Conservation (phyloP, 1,140 invertebrate genomes). For the Hycleus phaleratus region DNA sequence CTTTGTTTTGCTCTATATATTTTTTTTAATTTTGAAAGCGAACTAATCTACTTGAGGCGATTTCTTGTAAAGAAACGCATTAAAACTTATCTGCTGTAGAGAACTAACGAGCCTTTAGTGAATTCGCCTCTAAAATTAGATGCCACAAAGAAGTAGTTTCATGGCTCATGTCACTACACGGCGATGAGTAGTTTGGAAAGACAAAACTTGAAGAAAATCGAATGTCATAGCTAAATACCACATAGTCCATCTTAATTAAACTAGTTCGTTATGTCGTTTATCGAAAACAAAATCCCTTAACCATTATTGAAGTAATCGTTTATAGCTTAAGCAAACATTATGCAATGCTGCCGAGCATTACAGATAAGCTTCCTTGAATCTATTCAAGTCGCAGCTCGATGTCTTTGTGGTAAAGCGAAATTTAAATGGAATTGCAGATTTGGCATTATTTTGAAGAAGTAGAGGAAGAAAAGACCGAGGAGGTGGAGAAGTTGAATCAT, state of each 20-base stretch:
- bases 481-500: no score
- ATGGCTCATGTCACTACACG: slow-evolving; percentile 8
- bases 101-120: slow-evolving; percentile 15
- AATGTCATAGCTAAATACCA: slow-evolving; percentile 8
- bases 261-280: slow-evolving; percentile 10
- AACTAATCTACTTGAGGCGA: no score
- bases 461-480: neutral
- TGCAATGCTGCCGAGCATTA: slow-evolving; percentile 6
- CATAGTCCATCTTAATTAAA: slow-evolving; percentile 10
- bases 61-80: slow-evolving; percentile 1
- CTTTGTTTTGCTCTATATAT: no score
- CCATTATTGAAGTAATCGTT: slow-evolving; percentile 13
- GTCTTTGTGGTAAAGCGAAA: slow-evolving; percentile 10
- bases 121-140: slow-evolving; percentile 14
- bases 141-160: slow-evolving; percentile 14
- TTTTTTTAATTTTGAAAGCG: no score
- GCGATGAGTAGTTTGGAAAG: slow-evolving; percentile 5
- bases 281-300: slow-evolving; percentile 1
- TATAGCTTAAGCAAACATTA: slow-evolving; percentile 14
- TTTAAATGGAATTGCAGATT: slow-evolving; percentile 9
- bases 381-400: slow-evolving; percentile 8
- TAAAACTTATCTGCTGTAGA: slow-evolving; percentile 14
- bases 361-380: slow-evolving; percentile 11
- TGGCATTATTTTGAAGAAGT: neutral
- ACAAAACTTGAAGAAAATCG: slow-evolving; percentile 4